Conservation (phyloP, 2,888 invertebrate genomes). For the Tetanocera ferruginea region DNA sequence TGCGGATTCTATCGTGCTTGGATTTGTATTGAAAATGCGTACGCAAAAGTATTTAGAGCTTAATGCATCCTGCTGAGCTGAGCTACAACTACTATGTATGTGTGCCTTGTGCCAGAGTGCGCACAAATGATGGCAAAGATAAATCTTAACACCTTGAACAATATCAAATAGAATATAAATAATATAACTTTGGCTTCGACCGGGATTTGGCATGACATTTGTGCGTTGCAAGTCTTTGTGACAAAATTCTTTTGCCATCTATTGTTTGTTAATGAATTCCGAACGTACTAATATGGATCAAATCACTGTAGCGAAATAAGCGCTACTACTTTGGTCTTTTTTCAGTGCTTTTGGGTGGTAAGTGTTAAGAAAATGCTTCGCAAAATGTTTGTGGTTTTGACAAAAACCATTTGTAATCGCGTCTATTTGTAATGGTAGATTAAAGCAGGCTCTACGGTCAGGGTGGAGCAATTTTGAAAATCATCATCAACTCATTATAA, state of each 20-base stretch:
- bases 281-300: conserved; percentile 50
- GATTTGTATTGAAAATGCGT: conserved; percentile 11
- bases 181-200: neutral
- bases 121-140: conserved; percentile 64
- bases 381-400: neutral
- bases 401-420: neutral
- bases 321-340: conserved; percentile 6
- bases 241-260: conserved; percentile 33
- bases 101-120: conserved; percentile 54
- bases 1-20: neutral
- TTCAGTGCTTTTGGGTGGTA: neutral
- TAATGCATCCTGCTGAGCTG: conserved; percentile 40
- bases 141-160: conserved; percentile 69
- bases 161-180: conserved; percentile 48
- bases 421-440: neutral
- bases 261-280: conserved; percentile 21
- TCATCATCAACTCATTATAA: neutral
- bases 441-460: too few relatives aligned
- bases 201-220: conserved; percentile 12
- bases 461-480: too few relatives aligned
- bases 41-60: conserved; percentile 31
- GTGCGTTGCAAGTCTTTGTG: neutral
- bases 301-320: conserved; percentile 52
- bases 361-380: neutral
- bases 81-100: conserved; percentile 56